Base-by-base conservation (phyloP, 2,797 vertebrate species). In the Helarctos malayanus region DNA sequence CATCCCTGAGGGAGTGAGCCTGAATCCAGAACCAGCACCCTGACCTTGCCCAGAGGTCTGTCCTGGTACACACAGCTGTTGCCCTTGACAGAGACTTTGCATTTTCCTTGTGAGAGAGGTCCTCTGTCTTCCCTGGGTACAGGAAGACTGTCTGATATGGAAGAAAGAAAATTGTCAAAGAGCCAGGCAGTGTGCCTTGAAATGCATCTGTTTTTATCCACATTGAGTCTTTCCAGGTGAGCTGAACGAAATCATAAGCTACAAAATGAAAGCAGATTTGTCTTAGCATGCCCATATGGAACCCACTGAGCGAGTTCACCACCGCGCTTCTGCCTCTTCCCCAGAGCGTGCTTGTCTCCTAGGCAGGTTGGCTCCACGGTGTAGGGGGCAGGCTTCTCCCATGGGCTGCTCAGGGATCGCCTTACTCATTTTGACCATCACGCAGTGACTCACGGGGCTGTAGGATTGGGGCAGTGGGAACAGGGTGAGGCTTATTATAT, bases 181-280 rank as follows among this genome's bases (percentile, higher is more conserved):
- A 96, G 78, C 86, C 7, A 61, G 76, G 92, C 88, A 5, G 15
- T 23, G 82, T 35, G 71, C 89, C 97, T 85, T 71, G 88, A 97
- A 85, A 71, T 76, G 78, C 94, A 93, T 98, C 96, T 97, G 97
- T 92, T 98, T 98, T 97, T 91, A 63, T 96, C 98, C 95, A 86
- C 59, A 59, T 86, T 94, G 98, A 97, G 95, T 98, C 98, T 98
- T 98, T 98, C 96, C 97, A 98, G 98, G 98, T 98, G 98, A 98
- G 92, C 97, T 92, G 95, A 97, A 97, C 95, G 94, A 75, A 97
- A 57, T 96, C 96, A 89, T 78, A 94, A 86, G 86, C 94, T 94
- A 71, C 92, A 95, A 97, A 98, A 85, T 9, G 92, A 97, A 97
- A 97, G 97, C 97, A 97, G 95, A 86, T 95, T 96, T 95, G 76